phyloP scores from a whole-genome alignment of 64 coral and sea anemone species.

The Anthopleura sola region DNA sequence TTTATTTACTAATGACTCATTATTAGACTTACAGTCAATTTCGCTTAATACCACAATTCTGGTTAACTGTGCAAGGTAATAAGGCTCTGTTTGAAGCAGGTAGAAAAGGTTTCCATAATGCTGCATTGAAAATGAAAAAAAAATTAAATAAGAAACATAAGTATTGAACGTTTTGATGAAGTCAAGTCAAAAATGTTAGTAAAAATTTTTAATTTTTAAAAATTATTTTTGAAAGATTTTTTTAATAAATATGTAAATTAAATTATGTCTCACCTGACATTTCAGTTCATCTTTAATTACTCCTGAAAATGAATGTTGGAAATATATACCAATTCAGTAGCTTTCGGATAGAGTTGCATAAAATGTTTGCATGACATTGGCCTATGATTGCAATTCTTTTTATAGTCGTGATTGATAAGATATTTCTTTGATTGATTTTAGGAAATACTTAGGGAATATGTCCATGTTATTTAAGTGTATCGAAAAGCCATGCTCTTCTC shows the following conservation, averaged over 20 bases:
- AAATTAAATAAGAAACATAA: neutral
- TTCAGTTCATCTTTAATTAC: conserved; percentile 52
- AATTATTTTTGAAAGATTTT: neutral
- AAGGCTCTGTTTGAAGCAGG: conserved; percentile 89
- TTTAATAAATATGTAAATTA: neutral
- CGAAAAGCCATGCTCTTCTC: no score
- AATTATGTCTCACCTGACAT: conserved; percentile 24
- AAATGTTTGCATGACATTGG: neutral
- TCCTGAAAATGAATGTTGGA: neutral
- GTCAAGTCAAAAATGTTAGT: no score
- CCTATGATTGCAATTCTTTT: no score
- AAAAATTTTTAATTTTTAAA: neutral
- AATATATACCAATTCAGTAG: neutral
- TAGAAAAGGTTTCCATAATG: conserved; percentile 91
- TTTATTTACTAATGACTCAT: neutral
- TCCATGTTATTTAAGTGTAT: neutral
- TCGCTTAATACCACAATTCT: conserved; percentile 79
- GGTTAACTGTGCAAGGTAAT: conserved; percentile 88
- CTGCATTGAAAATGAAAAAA: conserved; percentile 17
- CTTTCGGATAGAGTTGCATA: neutral
- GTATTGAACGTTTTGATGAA: neutral
- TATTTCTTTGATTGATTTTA: neutral
- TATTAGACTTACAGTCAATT: conserved; percentile 83
- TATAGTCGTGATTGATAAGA: neutral
- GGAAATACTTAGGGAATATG: neutral